Evolutionary conservation across 1,140 invertebrate genomes (phyloP).

Genomic region (Heliconius himera): DNA sequence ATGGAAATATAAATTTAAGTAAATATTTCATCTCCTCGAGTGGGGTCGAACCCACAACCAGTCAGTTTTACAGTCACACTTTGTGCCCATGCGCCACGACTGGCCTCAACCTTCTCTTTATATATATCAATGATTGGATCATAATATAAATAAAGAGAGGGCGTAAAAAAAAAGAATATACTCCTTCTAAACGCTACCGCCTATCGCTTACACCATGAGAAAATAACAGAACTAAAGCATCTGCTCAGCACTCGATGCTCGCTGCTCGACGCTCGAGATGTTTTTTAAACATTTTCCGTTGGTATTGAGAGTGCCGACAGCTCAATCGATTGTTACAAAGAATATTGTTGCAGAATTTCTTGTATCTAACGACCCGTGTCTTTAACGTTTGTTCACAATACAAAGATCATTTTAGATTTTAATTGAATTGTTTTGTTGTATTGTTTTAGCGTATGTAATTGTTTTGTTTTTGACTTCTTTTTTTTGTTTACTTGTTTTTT

Average conservation of each 20-base stretch:
- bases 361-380: conserved; percentile 19
- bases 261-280: conserved; percentile 45
- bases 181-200: conserved; percentile 15
- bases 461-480: not conserved
- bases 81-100: too few relatives aligned
- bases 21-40: too few relatives aligned
- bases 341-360: conserved; percentile 39
- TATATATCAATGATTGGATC: too few relatives aligned
- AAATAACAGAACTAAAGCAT: conserved; percentile 50
- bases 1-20: too few relatives aligned
- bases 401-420: conserved; percentile 16
- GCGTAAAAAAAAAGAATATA: not conserved
- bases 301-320: conserved; percentile 55
- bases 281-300: conserved; percentile 60
- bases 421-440: conserved; percentile 18
- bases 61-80: too few relatives aligned
- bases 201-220: conserved; percentile 14
- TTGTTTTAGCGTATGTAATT: not conserved
- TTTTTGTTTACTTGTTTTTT: too few relatives aligned
- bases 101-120: too few relatives aligned
- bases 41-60: too few relatives aligned
- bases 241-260: conserved; percentile 33
- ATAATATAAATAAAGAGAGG: too few relatives aligned
- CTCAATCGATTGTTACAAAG: conserved; percentile 52
- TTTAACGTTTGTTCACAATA: conserved; percentile 18